Base-by-base conservation (phyloP, 2,797 vertebrate genomes). In the Cyprinodon diabolis region DNA sequence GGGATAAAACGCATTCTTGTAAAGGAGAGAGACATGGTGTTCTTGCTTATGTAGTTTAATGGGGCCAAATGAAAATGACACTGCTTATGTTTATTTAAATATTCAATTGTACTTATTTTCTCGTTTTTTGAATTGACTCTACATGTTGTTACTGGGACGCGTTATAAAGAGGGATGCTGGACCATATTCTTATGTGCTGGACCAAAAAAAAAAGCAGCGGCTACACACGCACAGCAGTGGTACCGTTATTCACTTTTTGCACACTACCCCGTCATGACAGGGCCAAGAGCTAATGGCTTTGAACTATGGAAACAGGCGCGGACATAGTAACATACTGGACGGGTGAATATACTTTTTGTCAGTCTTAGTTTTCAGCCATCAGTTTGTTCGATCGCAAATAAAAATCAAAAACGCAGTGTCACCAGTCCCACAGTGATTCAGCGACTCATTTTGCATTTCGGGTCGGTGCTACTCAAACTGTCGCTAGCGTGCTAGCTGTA, bases 371-470 rank as follows among this genome's bases (percentile, higher is more conserved):
- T 66, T 77, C 74, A 60, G 73, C 72, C 57, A 75, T 80, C 74
- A 68, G 43, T 77, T 82, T 84, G 68, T 40, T 79, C 30, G 66
- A 81, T 56, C 55, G 45, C 8, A 80, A 90, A 90, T 69, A 77
- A 65, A 89, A 89, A 86, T 80, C 74, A 83, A 81, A 90, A 83
- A 90, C 82, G 85, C 89, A 82, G 90, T 92, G 93, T 95, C 92
- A 91, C 90, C 62, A 77, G 79, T 84, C 82, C 81, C 89, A 86
- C 93, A 93, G 94, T 95, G 95, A 96, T 95, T 96, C 95, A 95
- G 95, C 95, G 93, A 89, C 89, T 94, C 94, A 91, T 94, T 93
- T 73, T 86, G 90, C 92, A 87, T 90, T 93, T 91, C 79, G 85
- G 89, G 88, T 81, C 45, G 88, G 87, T 86, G 72, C 84, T 85